Base-by-base conservation (phyloP, 2,888 invertebrate species). In the Apamea sordens region DNA sequence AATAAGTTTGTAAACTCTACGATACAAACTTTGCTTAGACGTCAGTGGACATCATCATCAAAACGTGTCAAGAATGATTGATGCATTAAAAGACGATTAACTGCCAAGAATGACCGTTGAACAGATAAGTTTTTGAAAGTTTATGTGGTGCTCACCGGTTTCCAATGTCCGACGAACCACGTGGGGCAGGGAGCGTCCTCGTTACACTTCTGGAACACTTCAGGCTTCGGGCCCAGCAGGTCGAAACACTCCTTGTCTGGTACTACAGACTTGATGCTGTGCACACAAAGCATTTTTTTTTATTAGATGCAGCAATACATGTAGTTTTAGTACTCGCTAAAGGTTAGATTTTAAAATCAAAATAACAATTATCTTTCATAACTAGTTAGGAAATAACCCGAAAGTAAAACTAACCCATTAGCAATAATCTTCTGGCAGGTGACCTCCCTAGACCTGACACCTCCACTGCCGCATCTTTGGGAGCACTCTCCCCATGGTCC, bases 111-210 rank as follows among this genome's bases (percentile, higher is more conserved):
- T 21, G 10, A 13, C n/a, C 21, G 8, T 47, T 32, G 6, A n/a
- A 53, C 4, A 24, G 50, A 24, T 32, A 47, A 4, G 0, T 59
- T 44, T 24, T 28, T 24, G 18, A 11, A 2, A 24, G n/a, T 18
- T 7, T n/a, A 41, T 3, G 15, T n/a, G n/a, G 7, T 24, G 10
- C 97, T 97, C 95, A 99, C 99, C 88, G 99, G 98, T 93, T 98
- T 98, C 99, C 99, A 99, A 10, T 98, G 98, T 76, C 98, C 99
- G 47, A 98, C 96, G 92, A 98, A 98, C 98, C 99, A 99, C 73
- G 97, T 97, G 0, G 99, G 99, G 92, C 99, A 99, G 47, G 98
- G 97, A 50, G 98, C 97, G 80, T 98, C 98, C 76, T 97, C 97
- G 93, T 98, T 98, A 94, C 99, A 99, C 76, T 97, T 97, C 91